phyloP scores from a whole-genome alignment of 2,888 invertebrate genomes.

The Campopleginae sp. region DNA sequence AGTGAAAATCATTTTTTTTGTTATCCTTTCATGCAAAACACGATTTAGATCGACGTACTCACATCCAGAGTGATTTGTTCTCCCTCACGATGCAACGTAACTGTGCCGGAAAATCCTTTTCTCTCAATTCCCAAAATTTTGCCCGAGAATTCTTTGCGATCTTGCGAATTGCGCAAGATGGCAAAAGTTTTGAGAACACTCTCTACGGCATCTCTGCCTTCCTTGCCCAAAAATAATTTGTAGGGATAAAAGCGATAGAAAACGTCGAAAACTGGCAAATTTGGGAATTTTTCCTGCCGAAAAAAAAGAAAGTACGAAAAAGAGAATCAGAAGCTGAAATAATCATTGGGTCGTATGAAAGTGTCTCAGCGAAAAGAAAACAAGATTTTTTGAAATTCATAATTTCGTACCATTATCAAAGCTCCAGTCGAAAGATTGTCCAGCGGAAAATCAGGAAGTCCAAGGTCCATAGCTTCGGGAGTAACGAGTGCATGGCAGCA shows the following conservation, averaged over 20 bases:
- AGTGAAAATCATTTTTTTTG: conserved; percentile 18
- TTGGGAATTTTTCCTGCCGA: conserved; percentile 89
- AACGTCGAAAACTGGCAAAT: conserved; percentile 88
- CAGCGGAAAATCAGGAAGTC: conserved; percentile 95
- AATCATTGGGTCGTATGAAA: neutral
- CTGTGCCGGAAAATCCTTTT: conserved; percentile 82
- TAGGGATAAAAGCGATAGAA: conserved; percentile 94
- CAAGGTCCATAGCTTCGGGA: conserved; percentile 89
- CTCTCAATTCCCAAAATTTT: conserved; percentile 76
- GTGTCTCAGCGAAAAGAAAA: neutral
- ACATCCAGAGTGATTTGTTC: conserved; percentile 73
- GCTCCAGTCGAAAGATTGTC: conserved; percentile 90
- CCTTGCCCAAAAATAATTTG: conserved; percentile 90
- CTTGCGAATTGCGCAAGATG: conserved; percentile 75
- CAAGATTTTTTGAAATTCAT: neutral
- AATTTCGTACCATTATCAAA: conserved; percentile 87
- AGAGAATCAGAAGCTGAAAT: neutral
- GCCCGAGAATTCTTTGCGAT: conserved; percentile 57
- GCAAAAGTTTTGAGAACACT: conserved; percentile 89
- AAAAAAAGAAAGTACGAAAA: neutral
- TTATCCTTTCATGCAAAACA: neutral
- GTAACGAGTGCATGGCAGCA: conserved; percentile 92
- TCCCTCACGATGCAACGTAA: conserved; percentile 84
- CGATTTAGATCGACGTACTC: conserved; percentile 52
- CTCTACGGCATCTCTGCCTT: conserved; percentile 90